Conservation (phyloP, 2,888 invertebrate species). For the Sturmia bella region DNA sequence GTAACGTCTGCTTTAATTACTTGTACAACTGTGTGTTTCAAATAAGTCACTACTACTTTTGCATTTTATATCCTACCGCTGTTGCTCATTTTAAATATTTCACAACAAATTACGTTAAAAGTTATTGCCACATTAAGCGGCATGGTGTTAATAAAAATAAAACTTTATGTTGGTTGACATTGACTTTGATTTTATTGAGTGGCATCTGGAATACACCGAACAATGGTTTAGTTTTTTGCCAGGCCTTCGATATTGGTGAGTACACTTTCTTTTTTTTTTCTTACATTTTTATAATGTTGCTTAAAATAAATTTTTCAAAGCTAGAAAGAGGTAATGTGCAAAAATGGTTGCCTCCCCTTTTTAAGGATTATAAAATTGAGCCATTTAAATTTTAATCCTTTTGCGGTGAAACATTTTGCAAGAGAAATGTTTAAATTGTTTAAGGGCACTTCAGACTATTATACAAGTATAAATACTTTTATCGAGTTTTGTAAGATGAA, state of each 20-base stretch:
- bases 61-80: conserved; percentile 57
- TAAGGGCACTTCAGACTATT: too few species aligned
- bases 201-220: conserved; percentile 67
- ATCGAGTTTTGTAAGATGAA: too few species aligned
- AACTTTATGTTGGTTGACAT: conserved; percentile 79
- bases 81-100: conserved; percentile 72
- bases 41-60: conserved; percentile 44
- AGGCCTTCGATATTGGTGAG: conserved; percentile 78
- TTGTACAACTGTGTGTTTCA: conserved; percentile 19
- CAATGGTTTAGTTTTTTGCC: conserved; percentile 54
- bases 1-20: conserved; percentile 38
- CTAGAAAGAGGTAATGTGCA: not conserved
- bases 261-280: conserved; percentile 50
- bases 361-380: conserved; percentile 49
- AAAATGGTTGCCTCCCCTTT: conserved; percentile 36
- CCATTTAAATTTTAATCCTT: conserved; percentile 47
- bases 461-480: too few species aligned
- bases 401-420: too few species aligned
- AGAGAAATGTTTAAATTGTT: not conserved
- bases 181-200: conserved; percentile 78
- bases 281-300: not conserved
- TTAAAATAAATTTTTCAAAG: conserved; percentile 19
- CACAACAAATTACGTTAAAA: conserved; percentile 79
- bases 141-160: conserved; percentile 78
- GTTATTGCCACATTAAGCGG: conserved; percentile 76